phyloP scores from a whole-genome alignment of 1,140 invertebrate genomes.

The Mycetomoellerius zeteki region DNA sequence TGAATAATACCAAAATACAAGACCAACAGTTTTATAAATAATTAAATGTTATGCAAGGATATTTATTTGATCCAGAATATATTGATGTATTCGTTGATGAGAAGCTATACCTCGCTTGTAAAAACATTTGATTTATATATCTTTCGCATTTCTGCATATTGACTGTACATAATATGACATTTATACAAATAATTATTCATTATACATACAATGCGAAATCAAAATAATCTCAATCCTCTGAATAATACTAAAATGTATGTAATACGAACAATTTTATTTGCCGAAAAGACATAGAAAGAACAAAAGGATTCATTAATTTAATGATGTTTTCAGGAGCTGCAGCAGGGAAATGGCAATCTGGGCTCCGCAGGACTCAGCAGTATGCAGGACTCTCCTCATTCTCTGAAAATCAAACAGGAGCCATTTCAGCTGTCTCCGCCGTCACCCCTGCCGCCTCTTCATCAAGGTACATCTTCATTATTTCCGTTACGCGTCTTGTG shows the following conservation, averaged over 20 bases:
- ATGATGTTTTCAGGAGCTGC: slow-evolving; percentile 78
- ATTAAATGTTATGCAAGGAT: not conserved
- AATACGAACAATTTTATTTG: not conserved
- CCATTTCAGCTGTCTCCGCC: slow-evolving; percentile 80
- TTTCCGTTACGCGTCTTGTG: not conserved
- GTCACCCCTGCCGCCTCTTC: slow-evolving; percentile 78
- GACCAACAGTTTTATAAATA: not conserved
- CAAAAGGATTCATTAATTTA: not conserved
- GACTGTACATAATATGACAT: not conserved
- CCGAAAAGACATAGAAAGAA: not conserved
- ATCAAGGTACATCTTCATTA: slow-evolving; percentile 80
- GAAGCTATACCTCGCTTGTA: not conserved
- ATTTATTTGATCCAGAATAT: not conserved
- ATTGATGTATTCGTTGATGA: not conserved
- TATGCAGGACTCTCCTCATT: slow-evolving; percentile 78
- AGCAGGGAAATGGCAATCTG: slow-evolving; percentile 80
- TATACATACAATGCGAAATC: not conserved
- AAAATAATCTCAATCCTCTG: not conserved
- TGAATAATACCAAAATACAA: not conserved
- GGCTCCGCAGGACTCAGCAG: slow-evolving; percentile 69
- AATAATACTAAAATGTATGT: not conserved
- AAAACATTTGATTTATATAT: not conserved
- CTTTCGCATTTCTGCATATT: not conserved
- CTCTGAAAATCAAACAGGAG: slow-evolving; percentile 83
- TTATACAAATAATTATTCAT: not conserved